These are phyloP conservation scores for Colostygia pectinataria DNA, from an alignment of 2,888 invertebrate genomes.

Conservation along the genomic window DNA sequence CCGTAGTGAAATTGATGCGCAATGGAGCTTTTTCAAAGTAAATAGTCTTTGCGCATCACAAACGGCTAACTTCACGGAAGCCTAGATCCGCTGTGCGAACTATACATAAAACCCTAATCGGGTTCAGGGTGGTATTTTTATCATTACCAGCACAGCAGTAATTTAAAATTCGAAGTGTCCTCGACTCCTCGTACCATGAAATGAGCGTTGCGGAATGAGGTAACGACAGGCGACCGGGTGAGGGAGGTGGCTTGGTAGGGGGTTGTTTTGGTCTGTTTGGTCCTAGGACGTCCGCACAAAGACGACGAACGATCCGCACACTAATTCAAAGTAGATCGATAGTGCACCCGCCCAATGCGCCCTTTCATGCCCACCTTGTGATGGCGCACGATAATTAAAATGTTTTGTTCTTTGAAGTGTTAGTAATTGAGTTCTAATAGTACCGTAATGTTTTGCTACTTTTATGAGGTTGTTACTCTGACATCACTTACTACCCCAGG, in stretches of 20 bases:
- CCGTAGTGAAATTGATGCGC: too few relatives aligned
- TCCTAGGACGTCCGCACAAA: slow-evolving; percentile 79
- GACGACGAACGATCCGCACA: slow-evolving; percentile 81
- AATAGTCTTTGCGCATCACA: too few relatives aligned
- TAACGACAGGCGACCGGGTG: slow-evolving; percentile 59
- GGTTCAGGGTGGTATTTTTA: slow-evolving; percentile 26
- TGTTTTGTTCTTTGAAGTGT: slow-evolving; percentile 45
- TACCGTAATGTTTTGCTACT: slow-evolving; percentile 4
- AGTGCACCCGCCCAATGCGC: slow-evolving; percentile 74
- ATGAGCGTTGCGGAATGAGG: slow-evolving; percentile 57
- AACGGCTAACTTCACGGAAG: too few relatives aligned
- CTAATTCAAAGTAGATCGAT: slow-evolving; percentile 82
- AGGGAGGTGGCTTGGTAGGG: slow-evolving; percentile 48
- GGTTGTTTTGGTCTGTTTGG: slow-evolving; percentile 83
- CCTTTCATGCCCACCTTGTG: slow-evolving; percentile 72
- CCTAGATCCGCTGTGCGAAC: slow-evolving; percentile 21
- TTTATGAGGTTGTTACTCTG: neutral
- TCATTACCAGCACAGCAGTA: slow-evolving; percentile 34
- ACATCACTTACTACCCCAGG: too few relatives aligned
- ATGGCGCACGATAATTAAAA: slow-evolving; percentile 67
- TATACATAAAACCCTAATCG: slow-evolving; percentile 19
- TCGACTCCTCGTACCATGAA: slow-evolving; percentile 55
- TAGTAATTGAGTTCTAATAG: slow-evolving; percentile 19
- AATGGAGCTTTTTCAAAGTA: too few relatives aligned
- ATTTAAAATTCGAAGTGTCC: slow-evolving; percentile 50